Evolutionary conservation across 1,140 invertebrate species (phyloP).

Genomic region (Drosophila ficusphila): DNA sequence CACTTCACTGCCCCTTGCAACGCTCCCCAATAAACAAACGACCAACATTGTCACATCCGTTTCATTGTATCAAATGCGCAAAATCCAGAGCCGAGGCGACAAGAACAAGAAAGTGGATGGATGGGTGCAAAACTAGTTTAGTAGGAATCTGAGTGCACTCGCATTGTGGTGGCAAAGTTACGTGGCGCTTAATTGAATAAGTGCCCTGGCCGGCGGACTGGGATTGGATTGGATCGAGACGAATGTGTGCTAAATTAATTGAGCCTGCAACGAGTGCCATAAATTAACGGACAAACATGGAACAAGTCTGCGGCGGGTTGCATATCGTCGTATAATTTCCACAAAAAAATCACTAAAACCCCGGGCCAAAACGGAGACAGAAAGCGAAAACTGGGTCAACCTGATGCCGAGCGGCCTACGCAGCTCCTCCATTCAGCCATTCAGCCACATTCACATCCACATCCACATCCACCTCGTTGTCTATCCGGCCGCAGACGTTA

Average conservation of each 20-base stretch:
- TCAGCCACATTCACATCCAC: constrained; percentile 15
- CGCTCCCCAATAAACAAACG: constrained; percentile 19
- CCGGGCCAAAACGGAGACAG: constrained; percentile 50
- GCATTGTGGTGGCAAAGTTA: constrained; percentile 36
- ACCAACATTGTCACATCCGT: constrained; percentile 18
- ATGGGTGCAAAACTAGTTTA: constrained; percentile 66
- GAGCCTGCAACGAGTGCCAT: constrained; percentile 52
- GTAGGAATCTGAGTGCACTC: constrained; percentile 55
- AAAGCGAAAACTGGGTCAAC: constrained; percentile 81
- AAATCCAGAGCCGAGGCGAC: background rate
- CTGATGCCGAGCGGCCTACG: constrained; percentile 76
- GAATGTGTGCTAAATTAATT: constrained; percentile 78
- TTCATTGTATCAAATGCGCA: constrained; percentile 29
- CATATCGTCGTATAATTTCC: constrained; percentile 76
- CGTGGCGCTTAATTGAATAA: constrained; percentile 75
- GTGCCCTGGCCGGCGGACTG: constrained; percentile 21
- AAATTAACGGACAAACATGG: constrained; percentile 64
- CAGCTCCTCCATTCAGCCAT: no score
- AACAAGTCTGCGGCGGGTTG: constrained; percentile 62
- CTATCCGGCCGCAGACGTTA: constrained; percentile 64
- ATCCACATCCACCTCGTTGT: constrained; percentile 25
- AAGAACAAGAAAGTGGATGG: constrained; percentile 13
- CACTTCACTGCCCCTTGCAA: constrained; percentile 48
- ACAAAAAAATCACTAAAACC: constrained; percentile 53
- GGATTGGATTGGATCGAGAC: constrained; percentile 7